These are phyloP conservation scores for Mormyrus proboscirostris DNA, from an alignment of 2,797 vertebrate species.

Conservation along the genomic window DNA sequence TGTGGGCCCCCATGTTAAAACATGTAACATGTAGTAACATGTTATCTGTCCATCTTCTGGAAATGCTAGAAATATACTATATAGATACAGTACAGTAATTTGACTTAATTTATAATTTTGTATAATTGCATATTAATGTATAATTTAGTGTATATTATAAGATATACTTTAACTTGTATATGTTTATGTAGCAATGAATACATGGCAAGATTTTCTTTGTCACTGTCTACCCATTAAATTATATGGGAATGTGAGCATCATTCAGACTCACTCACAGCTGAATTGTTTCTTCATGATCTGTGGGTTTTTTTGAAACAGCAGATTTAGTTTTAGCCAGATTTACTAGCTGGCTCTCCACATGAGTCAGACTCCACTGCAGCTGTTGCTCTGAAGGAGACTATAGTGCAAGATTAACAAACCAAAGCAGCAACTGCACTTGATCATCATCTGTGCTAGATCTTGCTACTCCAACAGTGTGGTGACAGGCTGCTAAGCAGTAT, in stretches of 20 bases:
- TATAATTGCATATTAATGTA: background rate
- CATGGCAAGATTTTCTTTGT: background rate
- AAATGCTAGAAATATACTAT: background rate
- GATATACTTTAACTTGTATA: background rate
- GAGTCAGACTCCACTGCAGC: background rate
- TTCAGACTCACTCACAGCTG: background rate
- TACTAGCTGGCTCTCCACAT: background rate
- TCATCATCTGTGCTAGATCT: background rate
- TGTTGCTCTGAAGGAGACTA: background rate
- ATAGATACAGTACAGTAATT: background rate
- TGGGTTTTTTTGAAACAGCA: background rate
- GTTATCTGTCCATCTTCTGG: background rate
- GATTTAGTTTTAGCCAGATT: background rate
- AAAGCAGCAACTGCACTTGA: background rate
- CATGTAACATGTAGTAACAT: background rate
- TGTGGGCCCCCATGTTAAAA: background rate
- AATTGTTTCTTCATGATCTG: background rate
- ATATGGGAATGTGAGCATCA: background rate
- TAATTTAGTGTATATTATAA: background rate
- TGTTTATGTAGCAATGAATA: background rate
- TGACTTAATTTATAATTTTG: background rate
- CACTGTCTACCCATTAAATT: background rate
- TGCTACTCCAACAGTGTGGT: background rate
- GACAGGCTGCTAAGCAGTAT: background rate
- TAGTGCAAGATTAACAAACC: background rate